A percentile compares a stretch with the other conserved stretches of the same genome.
Conservation (phyloP, 2,797 vertebrate genomes). For the Sylvilagus floridanus region DNA sequence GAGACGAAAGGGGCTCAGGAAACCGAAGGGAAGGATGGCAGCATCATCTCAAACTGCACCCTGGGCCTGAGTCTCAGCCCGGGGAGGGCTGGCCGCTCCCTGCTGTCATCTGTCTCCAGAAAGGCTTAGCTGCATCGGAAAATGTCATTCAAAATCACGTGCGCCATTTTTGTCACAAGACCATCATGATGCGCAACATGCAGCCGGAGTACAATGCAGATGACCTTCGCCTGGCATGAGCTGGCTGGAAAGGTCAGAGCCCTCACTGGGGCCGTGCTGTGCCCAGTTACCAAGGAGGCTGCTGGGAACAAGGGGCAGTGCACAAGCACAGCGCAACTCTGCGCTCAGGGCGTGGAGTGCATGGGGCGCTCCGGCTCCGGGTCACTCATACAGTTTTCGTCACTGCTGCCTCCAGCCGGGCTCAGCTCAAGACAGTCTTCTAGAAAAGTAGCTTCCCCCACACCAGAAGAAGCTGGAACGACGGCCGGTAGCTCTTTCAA, state of each 20-base stretch:
- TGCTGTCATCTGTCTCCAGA: background rate
- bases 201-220: background rate
- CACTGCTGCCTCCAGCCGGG: background rate
- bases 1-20: background rate
- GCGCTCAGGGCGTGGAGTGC: background rate
- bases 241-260: conserved; percentile 48
- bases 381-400: background rate
- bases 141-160: background rate
- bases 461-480: background rate
- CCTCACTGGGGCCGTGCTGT: conserved; percentile 14
- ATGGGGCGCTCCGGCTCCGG: background rate
- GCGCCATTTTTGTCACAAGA: conserved; percentile 23
- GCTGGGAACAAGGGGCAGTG: background rate
- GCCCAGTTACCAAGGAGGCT: background rate
- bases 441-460: background rate
- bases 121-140: background rate
- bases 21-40: background rate
- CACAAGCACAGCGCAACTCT: background rate
- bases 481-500: background rate
- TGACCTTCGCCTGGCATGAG: background rate
- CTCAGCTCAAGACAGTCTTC: background rate
- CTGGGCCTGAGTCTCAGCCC: background rate
- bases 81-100: background rate
- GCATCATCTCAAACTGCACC: background rate
- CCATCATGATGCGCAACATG: background rate